A percentile compares a stretch with the other conserved stretches of the same genome.
phyloP scores from a whole-genome alignment of 2,888 invertebrate genomes.

The Andrena chrysosceles region DNA sequence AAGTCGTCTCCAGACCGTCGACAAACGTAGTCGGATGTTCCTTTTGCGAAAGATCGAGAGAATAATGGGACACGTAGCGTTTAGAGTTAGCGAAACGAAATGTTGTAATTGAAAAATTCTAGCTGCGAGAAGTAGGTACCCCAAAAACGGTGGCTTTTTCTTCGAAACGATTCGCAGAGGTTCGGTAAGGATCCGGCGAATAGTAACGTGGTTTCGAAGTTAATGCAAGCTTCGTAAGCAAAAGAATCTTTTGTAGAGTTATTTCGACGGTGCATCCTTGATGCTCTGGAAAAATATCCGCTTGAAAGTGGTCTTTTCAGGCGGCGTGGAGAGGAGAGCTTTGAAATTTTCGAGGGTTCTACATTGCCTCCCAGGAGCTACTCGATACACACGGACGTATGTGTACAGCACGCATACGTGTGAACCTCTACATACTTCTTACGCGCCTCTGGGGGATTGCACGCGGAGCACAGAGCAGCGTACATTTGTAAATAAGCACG shows the following conservation, averaged over 20 bases:
- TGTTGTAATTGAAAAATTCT: slow-evolving; percentile 36
- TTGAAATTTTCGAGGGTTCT: slow-evolving; percentile 45
- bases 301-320: slow-evolving; percentile 25
- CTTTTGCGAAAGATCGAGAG: slow-evolving; percentile 23
- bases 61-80: slow-evolving; percentile 26
- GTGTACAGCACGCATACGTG: no score
- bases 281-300: slow-evolving; percentile 27
- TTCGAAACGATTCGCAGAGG: background rate
- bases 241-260: slow-evolving; percentile 5
- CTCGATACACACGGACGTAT: slow-evolving; percentile 7
- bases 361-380: background rate
- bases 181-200: background rate
- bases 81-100: slow-evolving; percentile 16
- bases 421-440: background rate
- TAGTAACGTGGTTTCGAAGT: background rate
- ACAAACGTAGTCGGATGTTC: slow-evolving; percentile 46
- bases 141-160: background rate
- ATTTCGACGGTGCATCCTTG: background rate
- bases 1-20: slow-evolving; percentile 15
- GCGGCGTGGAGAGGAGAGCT: background rate
- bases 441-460: slow-evolving; percentile 11
- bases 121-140: background rate
- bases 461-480: background rate
- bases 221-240: background rate
- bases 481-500: slow-evolving; percentile 35